A percentile compares a stretch with the other conserved stretches of the same genome.
phyloP scores from a whole-genome alignment of 2,113 vertebrate genomes.

The Octodon degus region DNA sequence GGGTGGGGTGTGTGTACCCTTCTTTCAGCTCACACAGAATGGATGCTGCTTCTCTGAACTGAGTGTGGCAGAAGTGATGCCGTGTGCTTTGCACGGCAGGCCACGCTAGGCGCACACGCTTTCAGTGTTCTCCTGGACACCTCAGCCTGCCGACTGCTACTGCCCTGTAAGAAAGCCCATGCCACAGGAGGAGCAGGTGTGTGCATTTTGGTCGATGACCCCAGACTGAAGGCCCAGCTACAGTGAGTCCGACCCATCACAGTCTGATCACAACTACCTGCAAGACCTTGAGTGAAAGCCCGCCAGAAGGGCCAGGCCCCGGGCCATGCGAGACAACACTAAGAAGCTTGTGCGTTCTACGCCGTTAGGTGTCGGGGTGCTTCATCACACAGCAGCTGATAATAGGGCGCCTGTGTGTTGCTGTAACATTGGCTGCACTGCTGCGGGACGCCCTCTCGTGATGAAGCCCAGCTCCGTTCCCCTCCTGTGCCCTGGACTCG shows the following conservation, averaged over 20 bases:
- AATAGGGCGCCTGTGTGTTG: too few species aligned
- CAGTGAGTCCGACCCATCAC: neutral
- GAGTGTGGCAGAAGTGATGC: neutral
- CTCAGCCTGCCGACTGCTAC: neutral
- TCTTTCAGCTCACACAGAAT: too few species aligned
- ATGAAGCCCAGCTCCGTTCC: neutral
- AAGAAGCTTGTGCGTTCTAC: neutral
- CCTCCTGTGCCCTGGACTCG: neutral
- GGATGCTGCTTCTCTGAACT: fast-evolving
- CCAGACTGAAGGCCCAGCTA: neutral
- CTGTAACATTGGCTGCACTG: neutral
- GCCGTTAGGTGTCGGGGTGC: neutral
- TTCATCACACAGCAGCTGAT: neutral
- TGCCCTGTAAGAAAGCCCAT: neutral
- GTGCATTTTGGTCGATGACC: too few species aligned
- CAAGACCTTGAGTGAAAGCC: neutral
- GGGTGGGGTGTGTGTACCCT: neutral
- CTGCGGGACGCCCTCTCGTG: neutral
- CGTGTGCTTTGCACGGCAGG: neutral
- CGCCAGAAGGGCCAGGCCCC: neutral
- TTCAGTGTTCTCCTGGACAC: too few species aligned
- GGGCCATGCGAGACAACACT: neutral
- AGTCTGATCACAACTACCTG: neutral
- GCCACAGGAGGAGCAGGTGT: neutral
- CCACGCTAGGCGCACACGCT: neutral